Percentiles rank a stretch among this genome's conserved stretches.
Evolutionary conservation across 2,113 vertebrate species (phyloP).

Genomic region (Drymodes brunneopygia): DNA sequence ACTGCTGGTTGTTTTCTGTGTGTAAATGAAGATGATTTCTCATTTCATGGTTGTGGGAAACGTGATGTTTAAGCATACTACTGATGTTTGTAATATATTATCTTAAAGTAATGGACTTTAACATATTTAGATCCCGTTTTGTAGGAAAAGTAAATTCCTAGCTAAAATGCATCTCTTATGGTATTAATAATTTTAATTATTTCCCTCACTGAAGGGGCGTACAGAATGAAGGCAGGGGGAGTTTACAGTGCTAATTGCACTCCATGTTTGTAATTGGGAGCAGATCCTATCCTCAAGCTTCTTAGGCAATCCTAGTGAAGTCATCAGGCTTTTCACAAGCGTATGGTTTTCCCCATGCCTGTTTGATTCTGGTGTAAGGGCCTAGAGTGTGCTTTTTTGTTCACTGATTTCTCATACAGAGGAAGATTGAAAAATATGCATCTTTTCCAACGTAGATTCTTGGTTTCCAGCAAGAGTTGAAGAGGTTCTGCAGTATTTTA

Average conservation of each 20-base stretch:
- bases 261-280: not conserved
- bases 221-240: not conserved
- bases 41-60: not conserved
- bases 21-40: not conserved
- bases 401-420: not conserved
- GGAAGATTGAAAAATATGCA: not conserved
- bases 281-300: not conserved
- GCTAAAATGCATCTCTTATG: not conserved
- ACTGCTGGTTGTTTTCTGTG: not conserved
- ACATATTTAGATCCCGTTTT: not conserved
- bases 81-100: not conserved
- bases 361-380: conserved; percentile 5
- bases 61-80: not conserved
- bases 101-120: not conserved
- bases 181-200: not conserved
- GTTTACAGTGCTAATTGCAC: not conserved
- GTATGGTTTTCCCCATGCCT: not conserved
- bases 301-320: conserved; percentile 29
- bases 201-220: not conserved
- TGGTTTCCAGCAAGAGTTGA: not conserved
- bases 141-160: not conserved
- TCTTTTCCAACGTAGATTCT: not conserved
- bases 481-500: not conserved
- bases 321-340: conserved; percentile 25
- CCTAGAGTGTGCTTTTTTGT: not conserved